phyloP scores from a whole-genome alignment of 1,140 invertebrate genomes.

The Drosophila bocki region DNA sequence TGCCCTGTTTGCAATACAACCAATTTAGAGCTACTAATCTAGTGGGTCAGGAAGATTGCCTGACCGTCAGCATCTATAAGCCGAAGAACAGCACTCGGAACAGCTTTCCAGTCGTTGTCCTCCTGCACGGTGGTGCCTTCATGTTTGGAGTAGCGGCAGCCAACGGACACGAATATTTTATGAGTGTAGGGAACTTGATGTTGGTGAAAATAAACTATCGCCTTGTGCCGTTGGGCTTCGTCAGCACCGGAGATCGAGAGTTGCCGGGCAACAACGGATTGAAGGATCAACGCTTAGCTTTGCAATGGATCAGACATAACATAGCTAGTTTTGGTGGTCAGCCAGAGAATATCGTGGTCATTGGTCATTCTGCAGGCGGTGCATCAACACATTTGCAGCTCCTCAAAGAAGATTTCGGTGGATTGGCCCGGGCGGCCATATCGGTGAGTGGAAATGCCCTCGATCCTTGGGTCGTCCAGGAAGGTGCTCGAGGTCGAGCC shows the following conservation, averaged over 20 bases:
- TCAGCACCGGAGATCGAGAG: constrained; percentile 67
- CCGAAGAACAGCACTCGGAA: constrained; percentile 29
- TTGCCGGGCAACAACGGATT: constrained; percentile 72
- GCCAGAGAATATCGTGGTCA: constrained; percentile 85
- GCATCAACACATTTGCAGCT: constrained; percentile 88
- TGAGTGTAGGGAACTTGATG: constrained; percentile 87
- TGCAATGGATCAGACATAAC: constrained; percentile 52
- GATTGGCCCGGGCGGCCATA: constrained; percentile 50
- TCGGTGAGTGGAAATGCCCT: constrained; percentile 70
- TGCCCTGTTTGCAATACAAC: constrained; percentile 58
- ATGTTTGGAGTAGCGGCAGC: constrained; percentile 85
- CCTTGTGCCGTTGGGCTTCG: constrained; percentile 86
- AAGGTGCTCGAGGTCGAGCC: constrained; percentile 86
- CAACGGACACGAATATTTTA: constrained; percentile 86
- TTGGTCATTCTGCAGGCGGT: constrained; percentile 87
- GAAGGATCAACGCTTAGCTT: constrained; percentile 68
- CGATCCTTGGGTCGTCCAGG: constrained; percentile 83
- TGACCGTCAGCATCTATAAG: constrained; percentile 83
- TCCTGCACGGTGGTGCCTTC: constrained; percentile 86
- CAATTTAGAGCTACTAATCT: constrained; percentile 38
- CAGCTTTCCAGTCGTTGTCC: constrained; percentile 85
- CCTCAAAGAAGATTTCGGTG: constrained; percentile 85
- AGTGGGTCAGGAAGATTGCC: constrained; percentile 80
- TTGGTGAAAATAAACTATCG: constrained; percentile 88
- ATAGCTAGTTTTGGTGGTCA: constrained; percentile 89